These are phyloP conservation scores for Leptopilina syphax DNA, from an alignment of 2,888 invertebrate species.

Conservation along the genomic window DNA sequence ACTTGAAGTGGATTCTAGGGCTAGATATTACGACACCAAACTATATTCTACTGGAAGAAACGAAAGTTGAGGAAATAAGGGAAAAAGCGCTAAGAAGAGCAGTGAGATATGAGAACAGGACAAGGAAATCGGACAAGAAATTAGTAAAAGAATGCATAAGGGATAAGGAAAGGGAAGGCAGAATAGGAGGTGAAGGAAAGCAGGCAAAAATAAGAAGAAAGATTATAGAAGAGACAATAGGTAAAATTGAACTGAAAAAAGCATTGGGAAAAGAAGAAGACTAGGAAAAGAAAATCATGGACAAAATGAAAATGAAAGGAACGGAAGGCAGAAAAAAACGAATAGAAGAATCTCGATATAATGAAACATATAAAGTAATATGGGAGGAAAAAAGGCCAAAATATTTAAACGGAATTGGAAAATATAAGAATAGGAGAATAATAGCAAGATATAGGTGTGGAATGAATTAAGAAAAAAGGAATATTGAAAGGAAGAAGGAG, in stretches of 20 bases:
- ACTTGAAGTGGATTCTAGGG: no score
- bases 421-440: neutral
- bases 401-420: no score
- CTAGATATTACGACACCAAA: no score
- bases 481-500: neutral
- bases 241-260: neutral
- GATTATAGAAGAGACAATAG: no score
- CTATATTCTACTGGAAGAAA: no score
- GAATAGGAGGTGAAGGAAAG: neutral
- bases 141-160: constrained; percentile 5
- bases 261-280: neutral
- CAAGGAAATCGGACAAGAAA: neutral
- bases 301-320: neutral
- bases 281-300: neutral
- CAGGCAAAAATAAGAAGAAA: no score
- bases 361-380: no score
- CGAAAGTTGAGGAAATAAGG: neutral
- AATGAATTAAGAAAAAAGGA: constrained; percentile 2
- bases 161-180: neutral
- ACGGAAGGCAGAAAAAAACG: no score
- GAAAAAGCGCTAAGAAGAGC: neutral
- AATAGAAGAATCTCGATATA: no score
- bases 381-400: no score
- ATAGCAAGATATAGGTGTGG: constrained; percentile 5
- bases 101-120: constrained; percentile 10